Conservation (phyloP, 2,797 vertebrate genomes). For the Mus caroli region DNA sequence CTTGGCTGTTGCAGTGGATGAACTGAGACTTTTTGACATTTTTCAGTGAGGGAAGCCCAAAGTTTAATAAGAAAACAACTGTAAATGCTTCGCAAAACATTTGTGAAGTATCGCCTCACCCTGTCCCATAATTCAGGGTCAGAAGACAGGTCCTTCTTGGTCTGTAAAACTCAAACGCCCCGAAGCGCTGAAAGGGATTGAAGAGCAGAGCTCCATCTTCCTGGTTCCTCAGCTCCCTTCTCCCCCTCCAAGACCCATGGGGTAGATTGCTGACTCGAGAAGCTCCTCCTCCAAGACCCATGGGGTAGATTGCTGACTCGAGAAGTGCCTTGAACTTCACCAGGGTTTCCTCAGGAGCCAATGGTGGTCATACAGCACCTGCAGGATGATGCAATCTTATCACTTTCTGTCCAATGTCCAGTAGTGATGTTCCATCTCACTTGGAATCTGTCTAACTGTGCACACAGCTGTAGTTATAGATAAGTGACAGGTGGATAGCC, state of each 20-base stretch:
- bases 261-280: background rate
- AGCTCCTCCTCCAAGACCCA: background rate
- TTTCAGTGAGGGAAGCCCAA: constrained; percentile 84
- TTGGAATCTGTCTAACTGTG: constrained; percentile 89
- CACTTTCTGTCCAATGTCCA: background rate
- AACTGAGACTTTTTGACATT: constrained; percentile 28
- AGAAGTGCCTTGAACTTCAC: constrained; percentile 89
- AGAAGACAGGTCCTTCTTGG: constrained; percentile 40
- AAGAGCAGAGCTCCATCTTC: background rate
- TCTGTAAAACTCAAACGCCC: constrained; percentile 56
- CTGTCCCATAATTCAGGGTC: constrained; percentile 54
- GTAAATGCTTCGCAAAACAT: constrained; percentile 55
- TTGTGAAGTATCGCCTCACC: constrained; percentile 50
- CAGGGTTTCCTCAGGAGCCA: constrained; percentile 96
- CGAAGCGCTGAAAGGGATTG: constrained; percentile 9
- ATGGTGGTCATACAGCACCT: constrained; percentile 95
- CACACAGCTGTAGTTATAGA: background rate
- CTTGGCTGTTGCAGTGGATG: background rate
- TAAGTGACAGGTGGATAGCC: background rate
- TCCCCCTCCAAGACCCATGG: background rate
- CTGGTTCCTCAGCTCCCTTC: background rate
- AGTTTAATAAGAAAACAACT: constrained; percentile 71
- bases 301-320: background rate
- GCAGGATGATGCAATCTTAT: constrained; percentile 88
- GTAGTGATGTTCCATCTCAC: background rate